These are phyloP conservation scores for Melanchra persicariae DNA, from an alignment of 2,888 invertebrate genomes.

Conservation along the genomic window DNA sequence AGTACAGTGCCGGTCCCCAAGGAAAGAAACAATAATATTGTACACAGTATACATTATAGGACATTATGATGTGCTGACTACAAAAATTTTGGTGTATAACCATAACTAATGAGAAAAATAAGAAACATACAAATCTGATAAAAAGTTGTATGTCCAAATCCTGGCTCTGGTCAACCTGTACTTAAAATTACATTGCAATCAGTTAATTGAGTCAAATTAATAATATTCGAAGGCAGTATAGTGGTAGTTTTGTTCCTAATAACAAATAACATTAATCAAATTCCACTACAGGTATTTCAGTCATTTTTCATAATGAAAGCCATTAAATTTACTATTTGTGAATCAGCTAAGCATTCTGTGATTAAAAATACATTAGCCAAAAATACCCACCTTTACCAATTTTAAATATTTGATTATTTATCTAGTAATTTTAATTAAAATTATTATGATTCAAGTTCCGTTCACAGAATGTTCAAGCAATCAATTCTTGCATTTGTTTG, in stretches of 20 bases:
- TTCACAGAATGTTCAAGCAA: constrained; percentile 4
- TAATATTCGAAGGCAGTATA: no score
- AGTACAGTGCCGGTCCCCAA: no score
- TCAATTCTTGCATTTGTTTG: background rate
- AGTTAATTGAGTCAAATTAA: no score
- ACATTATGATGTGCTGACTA: no score
- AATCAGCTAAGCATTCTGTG: background rate
- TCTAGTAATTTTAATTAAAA: constrained; percentile 8
- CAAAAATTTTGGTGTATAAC: no score
- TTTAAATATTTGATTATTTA: background rate
- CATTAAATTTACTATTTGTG: background rate
- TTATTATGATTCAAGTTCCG: constrained; percentile 18
- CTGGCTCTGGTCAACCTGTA: background rate
- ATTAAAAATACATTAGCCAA: constrained; percentile 5
- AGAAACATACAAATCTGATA: no score
- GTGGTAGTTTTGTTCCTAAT: background rate
- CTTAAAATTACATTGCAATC: no score
- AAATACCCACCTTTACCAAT: constrained; percentile 3
- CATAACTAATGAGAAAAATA: no score
- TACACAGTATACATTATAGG: no score
- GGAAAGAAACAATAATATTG: no score
- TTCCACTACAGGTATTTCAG: no score
- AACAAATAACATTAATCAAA: background rate
- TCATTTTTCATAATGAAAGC: background rate
- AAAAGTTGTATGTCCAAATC: background rate